Percentiles rank a stretch among this genome's conserved stretches.
phyloP scores from a whole-genome alignment of 2,113 vertebrate genomes.

The Cettia cetti region DNA sequence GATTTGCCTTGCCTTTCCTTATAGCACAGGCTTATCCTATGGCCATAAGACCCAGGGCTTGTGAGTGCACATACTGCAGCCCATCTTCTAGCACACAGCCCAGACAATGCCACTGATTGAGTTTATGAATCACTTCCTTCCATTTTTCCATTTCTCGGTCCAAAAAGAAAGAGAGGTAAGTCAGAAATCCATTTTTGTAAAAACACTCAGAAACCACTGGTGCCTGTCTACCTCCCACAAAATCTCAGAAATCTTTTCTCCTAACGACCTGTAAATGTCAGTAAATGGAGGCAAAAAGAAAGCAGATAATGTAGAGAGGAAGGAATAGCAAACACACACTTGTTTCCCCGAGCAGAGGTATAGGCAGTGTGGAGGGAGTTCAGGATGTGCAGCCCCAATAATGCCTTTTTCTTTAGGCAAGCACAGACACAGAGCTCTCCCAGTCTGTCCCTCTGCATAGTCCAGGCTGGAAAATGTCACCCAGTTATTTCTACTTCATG shows the following conservation, averaged over 20 bases:
- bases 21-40: background rate
- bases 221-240: conserved; percentile 13
- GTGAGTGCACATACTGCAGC: background rate
- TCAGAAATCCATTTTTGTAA: background rate
- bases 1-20: background rate
- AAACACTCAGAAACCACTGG: conserved; percentile 18
- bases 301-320: background rate
- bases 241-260: background rate
- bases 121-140: background rate
- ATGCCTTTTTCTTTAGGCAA: background rate
- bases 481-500: background rate
- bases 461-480: background rate
- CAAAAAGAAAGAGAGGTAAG: background rate
- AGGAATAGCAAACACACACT: background rate
- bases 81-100: background rate
- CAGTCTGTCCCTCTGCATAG: background rate
- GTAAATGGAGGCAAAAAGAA: background rate
- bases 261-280: background rate
- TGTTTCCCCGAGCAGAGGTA: background rate
- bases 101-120: background rate
- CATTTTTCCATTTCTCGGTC: background rate
- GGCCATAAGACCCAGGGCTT: background rate
- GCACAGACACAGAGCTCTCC: background rate
- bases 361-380: background rate
- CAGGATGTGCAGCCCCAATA: background rate